These are phyloP conservation scores for Bubo blakistoni DNA, from an alignment of 2,113 vertebrate genomes.

Conservation along the genomic window DNA sequence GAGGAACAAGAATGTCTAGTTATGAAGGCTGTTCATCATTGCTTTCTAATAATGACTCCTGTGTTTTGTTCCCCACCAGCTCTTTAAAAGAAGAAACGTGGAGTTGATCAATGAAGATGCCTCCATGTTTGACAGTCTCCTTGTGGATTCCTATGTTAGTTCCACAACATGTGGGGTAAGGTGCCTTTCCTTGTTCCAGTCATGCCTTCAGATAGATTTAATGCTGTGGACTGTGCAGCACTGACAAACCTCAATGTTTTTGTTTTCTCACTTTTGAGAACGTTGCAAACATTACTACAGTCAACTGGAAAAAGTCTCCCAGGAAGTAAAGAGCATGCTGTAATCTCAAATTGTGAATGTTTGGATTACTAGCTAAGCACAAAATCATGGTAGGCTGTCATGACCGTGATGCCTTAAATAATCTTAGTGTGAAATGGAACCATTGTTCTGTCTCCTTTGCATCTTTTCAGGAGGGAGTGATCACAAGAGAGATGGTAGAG, in stretches of 20 bases:
- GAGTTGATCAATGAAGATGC: slow-evolving; percentile 90
- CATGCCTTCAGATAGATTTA: rapidly evolving
- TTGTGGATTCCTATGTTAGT: slow-evolving; percentile 87
- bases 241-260: not conserved
- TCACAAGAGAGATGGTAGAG: slow-evolving; percentile 96
- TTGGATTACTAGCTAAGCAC: not conserved
- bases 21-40: not conserved
- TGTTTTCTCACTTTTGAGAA: not conserved
- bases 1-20: not conserved
- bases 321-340: not conserved
- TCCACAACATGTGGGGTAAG: slow-evolving; percentile 84
- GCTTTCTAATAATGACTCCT: not conserved
- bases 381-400: rapidly evolving
- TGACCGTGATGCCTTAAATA: not conserved
- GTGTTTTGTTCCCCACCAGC: slow-evolving; percentile 69
- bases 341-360: not conserved
- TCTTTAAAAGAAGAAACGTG: slow-evolving; percentile 97
- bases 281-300: not conserved
- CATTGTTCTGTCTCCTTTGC: not conserved
- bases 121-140: slow-evolving; percentile 88
- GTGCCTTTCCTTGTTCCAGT: not conserved
- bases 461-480: slow-evolving; percentile 87
- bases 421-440: not conserved
- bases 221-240: not conserved
- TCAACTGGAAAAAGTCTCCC: not conserved